These are phyloP conservation scores for Tetrax tetrax DNA, from an alignment of 2,113 vertebrate genomes.

Conservation along the genomic window DNA sequence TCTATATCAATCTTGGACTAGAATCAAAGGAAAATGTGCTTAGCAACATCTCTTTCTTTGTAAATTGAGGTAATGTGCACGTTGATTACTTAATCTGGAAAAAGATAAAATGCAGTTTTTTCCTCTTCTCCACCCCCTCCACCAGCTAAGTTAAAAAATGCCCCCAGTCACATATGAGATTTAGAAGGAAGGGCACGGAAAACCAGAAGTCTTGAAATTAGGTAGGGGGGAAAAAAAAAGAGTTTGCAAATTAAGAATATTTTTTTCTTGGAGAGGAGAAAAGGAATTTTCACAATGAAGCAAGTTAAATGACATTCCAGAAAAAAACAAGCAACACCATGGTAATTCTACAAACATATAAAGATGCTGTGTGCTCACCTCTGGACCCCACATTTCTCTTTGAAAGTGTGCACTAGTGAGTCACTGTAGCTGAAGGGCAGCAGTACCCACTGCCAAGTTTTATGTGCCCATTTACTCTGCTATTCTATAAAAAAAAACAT, in stretches of 20 bases:
- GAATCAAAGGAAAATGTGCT: background rate
- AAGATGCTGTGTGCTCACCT: background rate
- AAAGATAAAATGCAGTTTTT: background rate
- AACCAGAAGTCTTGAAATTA: background rate
- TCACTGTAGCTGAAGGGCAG: slow-evolving; percentile 28
- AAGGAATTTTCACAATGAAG: background rate
- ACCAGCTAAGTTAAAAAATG: background rate
- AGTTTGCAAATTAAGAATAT: background rate
- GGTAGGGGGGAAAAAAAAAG: background rate
- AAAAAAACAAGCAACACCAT: background rate
- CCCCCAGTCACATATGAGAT: background rate
- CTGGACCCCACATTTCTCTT: slow-evolving; percentile 5
- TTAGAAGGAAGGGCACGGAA: background rate
- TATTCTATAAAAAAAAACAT: slow-evolving; percentile 19
- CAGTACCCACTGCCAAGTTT: slow-evolving; percentile 30
- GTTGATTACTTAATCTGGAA: background rate
- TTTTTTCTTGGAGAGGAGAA: background rate
- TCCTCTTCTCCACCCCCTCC: background rate
- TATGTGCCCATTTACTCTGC: slow-evolving; percentile 29
- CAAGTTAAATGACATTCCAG: background rate
- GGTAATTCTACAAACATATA: background rate
- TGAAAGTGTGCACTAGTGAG: slow-evolving; percentile 16
- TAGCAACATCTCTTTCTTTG: background rate
- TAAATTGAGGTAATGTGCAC: background rate
- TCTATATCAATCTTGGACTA: background rate